Evolutionary conservation across 1,140 invertebrate species (phyloP), one percentile per base, ranked within the genome.

Genomic region (Schlechtendalia chinensis): DNA sequence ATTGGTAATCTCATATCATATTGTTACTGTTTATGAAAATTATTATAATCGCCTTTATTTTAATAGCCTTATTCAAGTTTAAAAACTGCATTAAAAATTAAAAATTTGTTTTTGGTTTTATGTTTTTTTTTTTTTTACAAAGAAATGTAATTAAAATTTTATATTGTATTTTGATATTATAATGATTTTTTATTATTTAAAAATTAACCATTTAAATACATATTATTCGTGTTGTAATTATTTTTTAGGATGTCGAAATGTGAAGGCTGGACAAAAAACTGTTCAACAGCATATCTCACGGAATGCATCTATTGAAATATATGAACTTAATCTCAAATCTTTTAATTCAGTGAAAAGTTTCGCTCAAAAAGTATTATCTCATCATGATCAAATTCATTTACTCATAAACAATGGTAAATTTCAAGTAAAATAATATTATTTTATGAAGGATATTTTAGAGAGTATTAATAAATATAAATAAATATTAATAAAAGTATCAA

Each of bases 331-430:
- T 84, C 87, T 93, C 80, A 87, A 89, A 59, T 89, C 88, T 32
- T 85, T 95, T 71, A 88, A 90, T 72, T 96, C 95, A 0, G 91
- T 96, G 4, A 89, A 88, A 84, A 85, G 88, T 77, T 97, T 97
- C 86, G 92, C 91, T 1, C 85, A 90, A 22, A 85, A 88, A 79
- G 89, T 96, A 50, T 87, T 90, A 80, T 85, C 87, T 8, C 88
- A 90, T 82, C 90, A 90, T 83, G 84, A 88, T 14, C 88, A 89
- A 84, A 88, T 96, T 71, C 87, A 95, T 85, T 85, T 94, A 82
- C 86, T 96, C 14, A 89, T 96, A 2, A 96, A 96, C 86, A 96
- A 96, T 87, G 92, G 92, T 93, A 88, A 83, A 82, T 1, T 24
- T 69, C 11, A 16, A 67, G n/a, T n/a, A 11, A 10, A n/a, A 32